A percentile compares a stretch with the other conserved stretches of the same genome.
These are phyloP conservation scores for Eilema depressum DNA, from an alignment of 2,888 invertebrate species.

Conservation along the genomic window DNA sequence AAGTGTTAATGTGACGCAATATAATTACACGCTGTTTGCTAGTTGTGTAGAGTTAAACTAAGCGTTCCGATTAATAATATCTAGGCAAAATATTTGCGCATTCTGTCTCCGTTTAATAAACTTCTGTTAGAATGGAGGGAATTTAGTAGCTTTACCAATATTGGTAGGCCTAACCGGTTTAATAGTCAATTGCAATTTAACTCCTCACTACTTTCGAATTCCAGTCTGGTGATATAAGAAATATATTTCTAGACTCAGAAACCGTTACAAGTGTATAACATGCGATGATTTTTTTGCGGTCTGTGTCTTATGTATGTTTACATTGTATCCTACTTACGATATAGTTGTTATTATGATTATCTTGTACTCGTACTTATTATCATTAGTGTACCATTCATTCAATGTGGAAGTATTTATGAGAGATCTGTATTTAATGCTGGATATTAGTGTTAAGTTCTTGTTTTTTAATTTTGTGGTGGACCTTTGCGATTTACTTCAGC, in stretches of 20 bases:
- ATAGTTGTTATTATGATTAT: neutral
- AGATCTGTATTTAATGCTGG: neutral
- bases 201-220: neutral
- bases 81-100: slow-evolving; percentile 19
- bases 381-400: neutral
- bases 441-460: neutral
- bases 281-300: neutral
- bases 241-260: neutral
- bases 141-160: neutral
- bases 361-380: neutral
- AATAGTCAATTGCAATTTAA: slow-evolving; percentile 1
- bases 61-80: slow-evolving; percentile 27
- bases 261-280: neutral
- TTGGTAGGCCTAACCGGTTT: neutral
- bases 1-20: slow-evolving; percentile 45
- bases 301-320: too few relatives aligned
- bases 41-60: slow-evolving; percentile 37
- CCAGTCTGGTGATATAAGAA: neutral
- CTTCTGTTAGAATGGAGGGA: neutral
- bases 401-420: neutral
- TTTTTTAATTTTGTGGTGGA: too few relatives aligned
- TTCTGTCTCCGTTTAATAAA: neutral
- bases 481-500: too few relatives aligned
- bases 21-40: slow-evolving; percentile 35
- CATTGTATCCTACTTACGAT: too few relatives aligned